Evolutionary conservation across 2,113 vertebrate species (phyloP).

Genomic region (Zootoca vivipara): DNA sequence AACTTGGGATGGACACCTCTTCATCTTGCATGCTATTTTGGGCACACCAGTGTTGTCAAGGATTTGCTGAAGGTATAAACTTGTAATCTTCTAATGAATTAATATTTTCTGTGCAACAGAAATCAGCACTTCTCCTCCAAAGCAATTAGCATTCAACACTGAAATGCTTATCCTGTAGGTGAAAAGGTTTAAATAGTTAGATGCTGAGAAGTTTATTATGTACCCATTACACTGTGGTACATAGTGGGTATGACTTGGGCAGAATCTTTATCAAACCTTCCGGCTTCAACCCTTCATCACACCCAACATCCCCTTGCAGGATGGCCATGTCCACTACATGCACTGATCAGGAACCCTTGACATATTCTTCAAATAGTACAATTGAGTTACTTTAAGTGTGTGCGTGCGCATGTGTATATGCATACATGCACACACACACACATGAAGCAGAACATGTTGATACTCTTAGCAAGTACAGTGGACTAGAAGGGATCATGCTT

Average conservation of each 20-base stretch:
- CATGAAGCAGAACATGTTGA: background rate
- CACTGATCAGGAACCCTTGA: background rate
- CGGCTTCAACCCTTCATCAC: background rate
- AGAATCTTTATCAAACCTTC: too few species aligned
- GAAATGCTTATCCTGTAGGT: background rate
- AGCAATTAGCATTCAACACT: background rate
- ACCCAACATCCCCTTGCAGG: background rate
- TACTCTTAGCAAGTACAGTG: background rate
- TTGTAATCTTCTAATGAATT: background rate
- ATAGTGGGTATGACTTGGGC: background rate
- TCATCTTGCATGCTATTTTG: constrained; percentile 89
- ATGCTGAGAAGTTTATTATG: background rate
- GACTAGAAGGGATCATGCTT: background rate
- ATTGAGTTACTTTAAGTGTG: background rate
- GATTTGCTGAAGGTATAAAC: constrained; percentile 86
- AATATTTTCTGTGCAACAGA: background rate
- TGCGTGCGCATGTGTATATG: background rate
- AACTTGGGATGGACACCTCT: constrained; percentile 89
- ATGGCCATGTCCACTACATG: background rate
- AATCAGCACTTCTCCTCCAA: background rate
- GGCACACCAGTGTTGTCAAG: constrained; percentile 84
- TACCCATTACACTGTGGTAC: background rate
- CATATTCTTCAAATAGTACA: background rate
- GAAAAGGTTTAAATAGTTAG: background rate
- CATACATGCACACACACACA: background rate